Conservation (phyloP, 1,140 invertebrate genomes). For the Pinna nobilis region DNA sequence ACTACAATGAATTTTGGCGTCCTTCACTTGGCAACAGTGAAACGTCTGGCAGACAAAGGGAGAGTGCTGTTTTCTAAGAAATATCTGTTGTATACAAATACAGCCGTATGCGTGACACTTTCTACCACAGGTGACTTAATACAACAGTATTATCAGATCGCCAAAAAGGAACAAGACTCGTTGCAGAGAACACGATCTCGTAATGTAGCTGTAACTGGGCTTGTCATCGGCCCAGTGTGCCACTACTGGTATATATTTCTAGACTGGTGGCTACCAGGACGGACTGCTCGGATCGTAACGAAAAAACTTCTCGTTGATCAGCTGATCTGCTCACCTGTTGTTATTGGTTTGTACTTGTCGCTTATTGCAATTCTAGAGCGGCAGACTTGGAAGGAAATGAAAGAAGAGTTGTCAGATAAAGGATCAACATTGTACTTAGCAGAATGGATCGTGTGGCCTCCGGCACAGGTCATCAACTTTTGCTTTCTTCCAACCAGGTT, state of each 20-base stretch:
- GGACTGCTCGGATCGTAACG: constrained; percentile 81
- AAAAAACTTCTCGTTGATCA: constrained; percentile 93
- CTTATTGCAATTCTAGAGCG: constrained; percentile 85
- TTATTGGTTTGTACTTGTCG: constrained; percentile 86
- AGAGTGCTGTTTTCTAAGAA: background rate
- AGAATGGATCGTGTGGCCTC: constrained; percentile 89
- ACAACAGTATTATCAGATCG: background rate
- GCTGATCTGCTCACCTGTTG: constrained; percentile 89
- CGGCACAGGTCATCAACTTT: constrained; percentile 90
- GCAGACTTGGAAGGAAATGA: constrained; percentile 75
- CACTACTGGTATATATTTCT: constrained; percentile 90
- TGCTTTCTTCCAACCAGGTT: constrained; percentile 89
- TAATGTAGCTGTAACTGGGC: constrained; percentile 84
- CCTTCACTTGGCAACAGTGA: no score
- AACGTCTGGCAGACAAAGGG: background rate
- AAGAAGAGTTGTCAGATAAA: constrained; percentile 85
- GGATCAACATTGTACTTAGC: constrained; percentile 86
- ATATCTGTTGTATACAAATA: constrained; percentile 2
- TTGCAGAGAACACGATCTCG: constrained; percentile 80
- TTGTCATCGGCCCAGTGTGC: constrained; percentile 86
- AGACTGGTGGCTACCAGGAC: constrained; percentile 83
- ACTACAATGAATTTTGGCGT: no score
- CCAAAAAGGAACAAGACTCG: background rate
- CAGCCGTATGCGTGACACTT: background rate
- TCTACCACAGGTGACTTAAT: constrained; percentile 1